Evolutionary conservation across 2,797 vertebrate genomes (phyloP), one percentile per base, ranked within the genome.

Genomic region (Rhinatrema bivittatum): DNA sequence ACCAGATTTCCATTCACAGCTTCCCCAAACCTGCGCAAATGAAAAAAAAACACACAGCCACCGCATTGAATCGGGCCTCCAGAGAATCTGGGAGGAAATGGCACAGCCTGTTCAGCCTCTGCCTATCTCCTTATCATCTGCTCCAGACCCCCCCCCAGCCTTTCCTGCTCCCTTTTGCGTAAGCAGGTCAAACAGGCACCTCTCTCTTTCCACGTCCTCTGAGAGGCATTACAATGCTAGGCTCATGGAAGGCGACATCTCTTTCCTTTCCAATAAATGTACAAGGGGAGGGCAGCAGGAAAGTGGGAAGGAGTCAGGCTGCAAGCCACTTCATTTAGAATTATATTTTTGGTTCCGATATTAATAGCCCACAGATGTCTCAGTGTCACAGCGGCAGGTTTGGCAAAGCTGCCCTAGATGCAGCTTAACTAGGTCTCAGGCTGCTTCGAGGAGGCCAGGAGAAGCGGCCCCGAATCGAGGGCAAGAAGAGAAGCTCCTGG

Each of bases 1-100:
- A 97, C 94, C 72, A 97, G 67, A 65, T 97, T 97, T 44, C 93
- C 93, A 1, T 89, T 87, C 47, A 97, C 93, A 0, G 90, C 93
- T 62, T 97, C 94, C 5, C 94, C 94, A 8, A 97, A 97, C 77
- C 94, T 97, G 56, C 1, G 4, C 40, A 15, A 42, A 16, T 21
- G 11, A 17, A 7, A 19, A 15, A 29, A 7, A 20, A 29, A 20
- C 9, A 16, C 27, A 9, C 14, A 11, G 5, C 9, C 5, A 14
- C 28, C 28, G 9, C 9, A 15, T 5, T 9, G 12, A 9, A 12
- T n/a, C 12, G 29, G 9, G 12, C 10, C 10, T 15, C n/a, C n/a
- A n/a, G n/a, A n/a, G n/a, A n/a, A n/a, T n/a, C n/a, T n/a, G n/a
- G n/a, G n/a, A n/a, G n/a, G n/a, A n/a, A 5, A 8, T 8, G 25